These are phyloP conservation scores for Galemys pyrenaicus DNA, from an alignment of 2,113 vertebrate genomes.

Conservation along the genomic window DNA sequence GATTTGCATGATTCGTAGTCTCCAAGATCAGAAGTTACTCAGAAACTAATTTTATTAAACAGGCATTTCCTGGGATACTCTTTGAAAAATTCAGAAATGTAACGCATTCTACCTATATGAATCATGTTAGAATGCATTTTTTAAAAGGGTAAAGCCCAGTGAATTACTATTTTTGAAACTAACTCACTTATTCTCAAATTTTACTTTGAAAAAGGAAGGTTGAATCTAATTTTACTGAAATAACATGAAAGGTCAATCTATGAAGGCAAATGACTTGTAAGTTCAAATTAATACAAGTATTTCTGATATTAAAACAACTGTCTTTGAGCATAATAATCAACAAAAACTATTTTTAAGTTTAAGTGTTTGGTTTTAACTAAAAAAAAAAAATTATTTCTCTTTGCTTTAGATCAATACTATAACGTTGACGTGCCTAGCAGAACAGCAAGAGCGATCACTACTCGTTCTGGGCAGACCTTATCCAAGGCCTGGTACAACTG, in stretches of 20 bases:
- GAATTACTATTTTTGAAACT: background rate
- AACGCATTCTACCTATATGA: slow-evolving; percentile 15
- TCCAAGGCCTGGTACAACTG: slow-evolving; percentile 92
- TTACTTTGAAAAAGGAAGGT: background rate
- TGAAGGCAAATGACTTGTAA: background rate
- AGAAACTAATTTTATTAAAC: slow-evolving; percentile 12
- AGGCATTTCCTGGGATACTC: background rate
- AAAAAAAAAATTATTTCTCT: slow-evolving; percentile 48
- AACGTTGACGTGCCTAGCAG: slow-evolving; percentile 87
- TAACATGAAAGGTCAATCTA: slow-evolving; percentile 7
- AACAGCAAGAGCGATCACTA: slow-evolving; percentile 85
- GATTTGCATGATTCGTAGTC: background rate
- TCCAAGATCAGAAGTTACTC: background rate
- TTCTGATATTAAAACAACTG: slow-evolving; percentile 44
- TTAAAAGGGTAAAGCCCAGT: background rate
- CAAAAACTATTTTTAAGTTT: background rate
- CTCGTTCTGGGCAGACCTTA: slow-evolving; percentile 86
- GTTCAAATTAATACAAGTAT: slow-evolving; percentile 27
- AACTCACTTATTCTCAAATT: background rate
- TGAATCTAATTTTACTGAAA: slow-evolving; percentile 35
- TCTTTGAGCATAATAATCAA: background rate
- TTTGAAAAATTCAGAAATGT: slow-evolving; percentile 25
- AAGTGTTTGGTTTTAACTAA: slow-evolving; percentile 20
- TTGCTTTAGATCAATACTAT: slow-evolving; percentile 91
- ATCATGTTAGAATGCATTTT: background rate